These are phyloP conservation scores for Anolis carolinensis DNA, from an alignment of 2,113 vertebrate species.

Conservation along the genomic window DNA sequence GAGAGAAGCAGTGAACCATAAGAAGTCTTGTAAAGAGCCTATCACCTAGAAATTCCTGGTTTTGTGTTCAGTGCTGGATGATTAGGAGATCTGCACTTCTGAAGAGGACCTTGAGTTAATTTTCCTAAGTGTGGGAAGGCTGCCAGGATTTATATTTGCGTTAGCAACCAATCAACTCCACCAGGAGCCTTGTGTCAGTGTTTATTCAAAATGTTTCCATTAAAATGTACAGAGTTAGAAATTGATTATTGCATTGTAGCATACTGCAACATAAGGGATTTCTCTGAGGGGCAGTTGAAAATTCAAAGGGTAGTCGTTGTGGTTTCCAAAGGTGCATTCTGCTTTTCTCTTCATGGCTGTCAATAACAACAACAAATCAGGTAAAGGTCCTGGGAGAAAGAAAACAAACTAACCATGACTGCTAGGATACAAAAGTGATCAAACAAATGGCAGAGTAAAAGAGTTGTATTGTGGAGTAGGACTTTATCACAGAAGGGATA, in stretches of 20 bases:
- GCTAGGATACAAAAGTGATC: conserved; percentile 8
- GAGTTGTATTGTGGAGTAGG: neutral
- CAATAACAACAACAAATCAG: too few species aligned
- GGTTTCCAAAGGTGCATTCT: neutral
- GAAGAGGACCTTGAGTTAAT: conserved; percentile 1
- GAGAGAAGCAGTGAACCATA: conserved; percentile 8
- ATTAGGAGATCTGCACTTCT: neutral
- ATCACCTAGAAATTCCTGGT: neutral
- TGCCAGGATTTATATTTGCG: conserved; percentile 20
- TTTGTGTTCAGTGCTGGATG: neutral
- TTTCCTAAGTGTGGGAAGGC: conserved; percentile 5
- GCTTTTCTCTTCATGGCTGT: neutral
- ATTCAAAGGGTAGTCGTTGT: neutral
- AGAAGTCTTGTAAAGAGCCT: accelerated
- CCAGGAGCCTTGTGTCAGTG: neutral
- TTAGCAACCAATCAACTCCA: conserved; percentile 11
- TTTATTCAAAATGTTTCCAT: conserved; percentile 11
- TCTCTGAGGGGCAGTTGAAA: neutral
- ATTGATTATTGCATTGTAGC: neutral
- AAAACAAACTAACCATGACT: neutral
- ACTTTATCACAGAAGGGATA: too few species aligned
- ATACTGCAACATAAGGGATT: neutral
- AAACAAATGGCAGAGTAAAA: conserved; percentile 11
- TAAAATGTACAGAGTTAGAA: neutral
- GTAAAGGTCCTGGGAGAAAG: neutral